Evolutionary conservation across 2,888 invertebrate species (phyloP).

Genomic region (Ephialtes manifestator): DNA sequence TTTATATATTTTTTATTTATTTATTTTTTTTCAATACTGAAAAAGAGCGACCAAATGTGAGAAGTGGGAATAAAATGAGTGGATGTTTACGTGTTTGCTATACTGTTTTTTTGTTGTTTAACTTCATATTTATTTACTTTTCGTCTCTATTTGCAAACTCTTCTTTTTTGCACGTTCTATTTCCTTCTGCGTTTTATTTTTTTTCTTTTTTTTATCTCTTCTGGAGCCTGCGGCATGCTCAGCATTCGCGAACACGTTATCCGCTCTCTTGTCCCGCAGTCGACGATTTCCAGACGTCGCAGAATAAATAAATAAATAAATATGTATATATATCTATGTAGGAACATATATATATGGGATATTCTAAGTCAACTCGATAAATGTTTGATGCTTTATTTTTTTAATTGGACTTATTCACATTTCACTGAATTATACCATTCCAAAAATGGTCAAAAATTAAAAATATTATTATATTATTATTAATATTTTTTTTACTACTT

Average conservation of each 20-base stretch:
- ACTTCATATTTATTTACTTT: neutral
- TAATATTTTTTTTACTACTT: no score
- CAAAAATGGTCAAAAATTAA: no score
- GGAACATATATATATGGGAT: no score
- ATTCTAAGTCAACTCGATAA: no score
- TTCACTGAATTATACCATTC: no score
- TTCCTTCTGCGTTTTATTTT: neutral
- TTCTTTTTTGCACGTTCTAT: neutral
- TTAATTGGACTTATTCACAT: no score
- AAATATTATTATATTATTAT: no score
- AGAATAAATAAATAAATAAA: slow-evolving; percentile 36
- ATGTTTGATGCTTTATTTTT: no score
- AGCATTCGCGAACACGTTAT: slow-evolving; percentile 29
- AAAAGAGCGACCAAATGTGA: neutral
- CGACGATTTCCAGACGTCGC: slow-evolving; percentile 9
- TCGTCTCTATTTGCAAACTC: slow-evolving; percentile 27
- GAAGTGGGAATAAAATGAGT: neutral
- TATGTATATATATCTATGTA: neutral
- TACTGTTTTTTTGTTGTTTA: neutral
- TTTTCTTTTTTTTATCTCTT: neutral
- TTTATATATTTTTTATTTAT: no score
- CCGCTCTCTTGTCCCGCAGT: slow-evolving; percentile 1
- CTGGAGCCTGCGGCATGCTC: slow-evolving; percentile 2
- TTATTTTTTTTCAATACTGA: no score
- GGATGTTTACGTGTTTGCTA: no score